Evolutionary conservation across 2,797 vertebrate genomes (phyloP).

Genomic region (Danio tinwini): DNA sequence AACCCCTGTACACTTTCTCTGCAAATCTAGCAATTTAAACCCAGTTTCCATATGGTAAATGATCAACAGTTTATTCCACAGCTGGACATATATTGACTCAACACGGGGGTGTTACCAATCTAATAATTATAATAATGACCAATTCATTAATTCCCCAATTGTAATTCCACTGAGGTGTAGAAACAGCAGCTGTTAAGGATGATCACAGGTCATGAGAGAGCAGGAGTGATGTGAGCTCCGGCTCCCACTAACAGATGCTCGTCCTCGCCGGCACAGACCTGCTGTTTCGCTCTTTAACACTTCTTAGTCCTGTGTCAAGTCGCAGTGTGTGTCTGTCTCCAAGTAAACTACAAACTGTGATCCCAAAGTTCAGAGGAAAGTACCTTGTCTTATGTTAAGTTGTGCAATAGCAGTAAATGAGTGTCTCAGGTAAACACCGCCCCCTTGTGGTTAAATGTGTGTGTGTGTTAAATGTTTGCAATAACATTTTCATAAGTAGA

Average conservation of each 20-base stretch:
- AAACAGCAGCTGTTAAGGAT: constrained; percentile 38
- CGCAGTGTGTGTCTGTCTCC: constrained; percentile 3
- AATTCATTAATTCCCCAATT: constrained; percentile 9
- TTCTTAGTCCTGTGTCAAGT: constrained; percentile 16
- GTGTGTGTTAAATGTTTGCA: background rate
- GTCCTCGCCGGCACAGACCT: constrained; percentile 21
- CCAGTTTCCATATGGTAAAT: background rate
- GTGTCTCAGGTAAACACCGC: constrained; percentile 33
- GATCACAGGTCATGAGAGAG: constrained; percentile 31
- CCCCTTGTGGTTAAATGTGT: constrained; percentile 41
- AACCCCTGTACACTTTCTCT: background rate
- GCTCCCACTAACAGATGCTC: constrained; percentile 20
- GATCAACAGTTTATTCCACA: background rate
- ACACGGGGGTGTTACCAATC: background rate
- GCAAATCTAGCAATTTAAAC: background rate
- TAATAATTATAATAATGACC: constrained; percentile 7
- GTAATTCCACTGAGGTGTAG: background rate
- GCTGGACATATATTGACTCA: background rate
- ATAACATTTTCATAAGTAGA: too few species aligned
- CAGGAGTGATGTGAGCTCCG: constrained; percentile 5
- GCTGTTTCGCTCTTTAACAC: constrained; percentile 4
- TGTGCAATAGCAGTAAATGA: background rate
- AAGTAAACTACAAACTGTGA: constrained; percentile 13
- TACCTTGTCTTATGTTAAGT: background rate
- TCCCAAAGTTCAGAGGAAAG: constrained; percentile 9